phyloP scores from a whole-genome alignment of 2,888 invertebrate genomes.

The Eilema depressum region DNA sequence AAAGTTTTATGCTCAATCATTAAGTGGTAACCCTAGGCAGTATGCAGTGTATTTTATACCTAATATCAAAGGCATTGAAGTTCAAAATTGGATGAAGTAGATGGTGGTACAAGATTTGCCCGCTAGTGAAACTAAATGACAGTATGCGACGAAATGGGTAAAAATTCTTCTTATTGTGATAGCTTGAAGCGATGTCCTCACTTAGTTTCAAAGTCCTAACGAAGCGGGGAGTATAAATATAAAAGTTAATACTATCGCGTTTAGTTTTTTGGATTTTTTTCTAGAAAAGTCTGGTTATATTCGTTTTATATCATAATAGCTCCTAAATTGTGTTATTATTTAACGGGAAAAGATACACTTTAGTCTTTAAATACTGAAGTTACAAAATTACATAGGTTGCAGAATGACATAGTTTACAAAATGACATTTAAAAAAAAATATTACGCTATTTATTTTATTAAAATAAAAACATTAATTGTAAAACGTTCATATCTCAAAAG shows the following conservation, averaged over 20 bases:
- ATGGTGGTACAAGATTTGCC: constrained; percentile 34
- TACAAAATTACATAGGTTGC: too few relatives aligned
- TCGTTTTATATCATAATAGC: constrained; percentile 30
- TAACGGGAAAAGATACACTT: constrained; percentile 6
- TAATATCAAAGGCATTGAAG: constrained; percentile 8
- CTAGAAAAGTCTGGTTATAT: constrained; percentile 31
- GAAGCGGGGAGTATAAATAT: constrained; percentile 47
- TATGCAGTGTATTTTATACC: constrained; percentile 15
- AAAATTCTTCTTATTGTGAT: constrained; percentile 42
- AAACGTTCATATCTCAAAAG: too few relatives aligned
- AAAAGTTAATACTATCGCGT: constrained; percentile 26
- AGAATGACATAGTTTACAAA: too few relatives aligned
- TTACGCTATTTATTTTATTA: too few relatives aligned
- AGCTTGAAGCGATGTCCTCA: constrained; percentile 27
- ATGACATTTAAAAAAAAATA: too few relatives aligned
- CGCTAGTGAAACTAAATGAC: constrained; percentile 43
- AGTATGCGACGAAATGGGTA: constrained; percentile 41
- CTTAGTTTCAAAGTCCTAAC: constrained; percentile 61
- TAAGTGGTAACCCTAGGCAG: background rate
- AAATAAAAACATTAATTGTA: too few relatives aligned
- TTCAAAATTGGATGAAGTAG: constrained; percentile 32
- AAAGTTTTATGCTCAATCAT: background rate
- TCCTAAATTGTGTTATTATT: constrained; percentile 25
- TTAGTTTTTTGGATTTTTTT: constrained; percentile 29
- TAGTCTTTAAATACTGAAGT: background rate